A percentile compares a stretch with the other conserved stretches of the same genome.
Conservation (phyloP, 2,113 vertebrate species). For the Takifugu flavidus region DNA sequence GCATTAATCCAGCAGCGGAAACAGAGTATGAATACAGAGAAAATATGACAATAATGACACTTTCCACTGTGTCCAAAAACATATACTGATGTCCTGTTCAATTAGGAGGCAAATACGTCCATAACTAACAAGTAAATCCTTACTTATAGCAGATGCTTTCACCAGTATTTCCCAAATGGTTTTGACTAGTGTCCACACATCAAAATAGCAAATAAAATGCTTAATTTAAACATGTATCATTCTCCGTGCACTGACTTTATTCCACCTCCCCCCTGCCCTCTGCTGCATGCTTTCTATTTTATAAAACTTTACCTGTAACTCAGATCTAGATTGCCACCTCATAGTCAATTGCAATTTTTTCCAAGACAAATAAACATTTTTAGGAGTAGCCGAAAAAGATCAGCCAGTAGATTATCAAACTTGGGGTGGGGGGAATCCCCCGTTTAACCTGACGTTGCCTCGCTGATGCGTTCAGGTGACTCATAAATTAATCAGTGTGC, state of each 20-base stretch:
- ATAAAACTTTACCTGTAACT: neutral
- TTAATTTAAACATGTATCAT: neutral
- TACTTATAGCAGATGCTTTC: neutral
- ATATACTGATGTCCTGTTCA: too few relatives aligned
- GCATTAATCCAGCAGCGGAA: neutral
- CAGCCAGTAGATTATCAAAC: neutral
- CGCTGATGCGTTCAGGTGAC: slow-evolving; percentile 65
- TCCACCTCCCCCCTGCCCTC: too few relatives aligned
- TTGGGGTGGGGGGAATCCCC: slow-evolving; percentile 5
- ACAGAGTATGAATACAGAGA: neutral
- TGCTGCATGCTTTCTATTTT: too few relatives aligned
- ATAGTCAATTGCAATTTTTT: too few relatives aligned
- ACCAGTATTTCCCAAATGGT: slow-evolving; percentile 11
- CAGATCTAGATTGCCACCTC: slow-evolving; percentile 2
- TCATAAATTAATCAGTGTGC: slow-evolving; percentile 72
- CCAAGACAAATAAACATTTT: too few relatives aligned
- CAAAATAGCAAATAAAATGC: neutral
- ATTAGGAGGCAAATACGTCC: too few relatives aligned
- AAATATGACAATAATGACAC: too few relatives aligned
- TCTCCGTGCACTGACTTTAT: too few relatives aligned
- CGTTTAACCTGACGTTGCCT: slow-evolving; percentile 27
- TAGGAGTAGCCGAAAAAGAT: too few relatives aligned
- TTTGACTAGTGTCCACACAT: slow-evolving; percentile 16
- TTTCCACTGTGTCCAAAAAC: too few relatives aligned
- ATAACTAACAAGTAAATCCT: too few relatives aligned